Evolutionary conservation across 2,888 invertebrate genomes (phyloP), one percentile per base, ranked within the genome.

Genomic region (Xestoiulus laeticollis): DNA sequence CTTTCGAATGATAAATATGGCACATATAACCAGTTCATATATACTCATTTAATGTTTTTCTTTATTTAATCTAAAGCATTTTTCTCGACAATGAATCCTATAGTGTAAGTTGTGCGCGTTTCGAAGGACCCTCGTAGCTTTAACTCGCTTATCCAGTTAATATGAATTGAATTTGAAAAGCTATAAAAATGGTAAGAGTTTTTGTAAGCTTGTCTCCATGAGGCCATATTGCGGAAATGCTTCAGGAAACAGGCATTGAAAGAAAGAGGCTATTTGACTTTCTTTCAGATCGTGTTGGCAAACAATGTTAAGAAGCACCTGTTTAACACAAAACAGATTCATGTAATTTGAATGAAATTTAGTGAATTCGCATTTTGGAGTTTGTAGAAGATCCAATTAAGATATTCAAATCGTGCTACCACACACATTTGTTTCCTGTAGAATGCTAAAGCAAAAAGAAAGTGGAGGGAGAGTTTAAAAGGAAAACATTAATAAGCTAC

Each of bases 401-500:
- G 78, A 78, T 78, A 78, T 78, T 78, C 78, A 78, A 78, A 78
- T 78, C 78, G 78, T 26, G 78, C 78, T 78, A 78, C 78, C 30
- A 30, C 26, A 78, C 78, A 78, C 78, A 78, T 78, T 78, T 78
- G 78, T 78, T 78, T 78, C 78, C 78, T 78, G 78, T 16, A 78
- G 78, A 78, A 78, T 78, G 78, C 30, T 16, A 26, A 78, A 78
- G 78, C 30, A 78, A 78, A 78, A 78, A 78, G 78, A 78, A 78
- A 78, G 26, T 30, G 30, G 78, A 78, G 78, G 78, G 78, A 78
- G 78, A 30, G 78, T 30, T 78, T 78, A 78, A 78, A 78, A 78
- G 78, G 78, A 78, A 78, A 78, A 78, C 78, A 78, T 78, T 78
- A 78, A 78, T 78, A 78, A 78, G 78, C 78, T 78, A 78, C 78